Evolutionary conservation across 2,888 invertebrate species (phyloP), one percentile per base, ranked within the genome.

Genomic region (Cyclophora punctaria): DNA sequence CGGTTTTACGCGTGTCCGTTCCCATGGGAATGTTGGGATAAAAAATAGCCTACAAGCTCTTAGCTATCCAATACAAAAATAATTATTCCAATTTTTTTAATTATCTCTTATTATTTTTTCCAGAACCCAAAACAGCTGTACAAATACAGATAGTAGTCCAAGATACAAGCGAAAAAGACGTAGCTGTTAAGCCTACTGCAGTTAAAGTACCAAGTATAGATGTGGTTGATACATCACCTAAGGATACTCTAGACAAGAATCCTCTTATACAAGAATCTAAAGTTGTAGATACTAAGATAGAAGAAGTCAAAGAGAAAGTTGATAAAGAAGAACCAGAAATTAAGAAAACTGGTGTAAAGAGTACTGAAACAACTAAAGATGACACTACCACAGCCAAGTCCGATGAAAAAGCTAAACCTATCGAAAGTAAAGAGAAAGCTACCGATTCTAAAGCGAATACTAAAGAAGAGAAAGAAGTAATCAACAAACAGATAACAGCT

Each of bases 381-480:
- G 48, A 42, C 34, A 49, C 40, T 3, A 45, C 50, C 45, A 42
- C n/a, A 6, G 46, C 7, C 1, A 45, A 53, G 42, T 49, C 47
- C n/a, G 34, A 34, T 20, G 42, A 7, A 20, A 7, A 43, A 7
- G 20, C 7, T 20, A 43, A 3, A 43, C 7, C 7, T 5, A 4
- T 37, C 6, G 51, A 44, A 49, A 53, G 47, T 49, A 34, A 59
- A 51, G 48, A 48, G 33, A 20, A 45, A 37, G 4, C 40, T 44
- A 54, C 52, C 54, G 55, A 57, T 33, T 41, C 45, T 2, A 44
- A 48, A 5, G 46, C 44, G 6, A 47, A 50, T 33, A 47, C 20
- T 6, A 42, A 33, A 35, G 43, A 44, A 46, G 53, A 54, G 40
- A 34, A 40, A 55, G 55, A 50, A 60, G 57, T 7, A n/a, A 42